A percentile compares a stretch with the other conserved stretches of the same genome.
Evolutionary conservation across 2,113 vertebrate species (phyloP).

Genomic region (Sturnira hondurensis): DNA sequence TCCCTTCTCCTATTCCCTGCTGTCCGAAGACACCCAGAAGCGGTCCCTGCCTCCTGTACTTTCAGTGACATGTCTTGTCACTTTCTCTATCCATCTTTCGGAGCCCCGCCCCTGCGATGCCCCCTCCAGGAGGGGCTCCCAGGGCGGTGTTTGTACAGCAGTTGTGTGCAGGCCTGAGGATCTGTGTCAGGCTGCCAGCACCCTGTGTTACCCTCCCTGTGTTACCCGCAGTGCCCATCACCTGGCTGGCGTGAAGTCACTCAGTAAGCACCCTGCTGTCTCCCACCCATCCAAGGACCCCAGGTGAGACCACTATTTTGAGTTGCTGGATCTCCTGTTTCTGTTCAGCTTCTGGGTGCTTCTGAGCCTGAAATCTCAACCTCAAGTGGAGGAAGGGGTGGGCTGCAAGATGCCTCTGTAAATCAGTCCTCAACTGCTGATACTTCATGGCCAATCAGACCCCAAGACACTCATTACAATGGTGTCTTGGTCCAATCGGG

Average conservation of each 20-base stretch:
- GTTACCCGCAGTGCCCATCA: not conserved
- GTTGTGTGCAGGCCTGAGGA: not conserved
- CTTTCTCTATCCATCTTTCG: not conserved
- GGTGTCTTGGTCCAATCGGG: not conserved
- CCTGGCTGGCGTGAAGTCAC: not conserved
- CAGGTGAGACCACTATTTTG: not conserved
- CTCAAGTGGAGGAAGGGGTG: not conserved
- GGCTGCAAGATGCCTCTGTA: constrained; percentile 45
- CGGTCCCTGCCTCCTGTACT: not conserved
- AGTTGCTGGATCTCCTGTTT: not conserved
- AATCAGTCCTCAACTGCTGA: not conserved
- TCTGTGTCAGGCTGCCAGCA: not conserved
- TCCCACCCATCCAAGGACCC: not conserved
- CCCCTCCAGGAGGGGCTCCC: not conserved
- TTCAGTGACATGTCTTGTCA: not conserved
- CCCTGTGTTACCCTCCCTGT: not conserved
- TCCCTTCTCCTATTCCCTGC: not conserved
- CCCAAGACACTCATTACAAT: not conserved
- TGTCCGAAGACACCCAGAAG: not conserved
- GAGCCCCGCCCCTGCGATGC: not conserved
- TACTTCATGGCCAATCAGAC: not conserved
- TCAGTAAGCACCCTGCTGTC: not conserved
- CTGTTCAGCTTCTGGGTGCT: not conserved
- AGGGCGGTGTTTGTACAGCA: not conserved
- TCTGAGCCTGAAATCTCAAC: not conserved